These are phyloP conservation scores for Colius striatus DNA, from an alignment of 2,113 vertebrate genomes.

Conservation along the genomic window DNA sequence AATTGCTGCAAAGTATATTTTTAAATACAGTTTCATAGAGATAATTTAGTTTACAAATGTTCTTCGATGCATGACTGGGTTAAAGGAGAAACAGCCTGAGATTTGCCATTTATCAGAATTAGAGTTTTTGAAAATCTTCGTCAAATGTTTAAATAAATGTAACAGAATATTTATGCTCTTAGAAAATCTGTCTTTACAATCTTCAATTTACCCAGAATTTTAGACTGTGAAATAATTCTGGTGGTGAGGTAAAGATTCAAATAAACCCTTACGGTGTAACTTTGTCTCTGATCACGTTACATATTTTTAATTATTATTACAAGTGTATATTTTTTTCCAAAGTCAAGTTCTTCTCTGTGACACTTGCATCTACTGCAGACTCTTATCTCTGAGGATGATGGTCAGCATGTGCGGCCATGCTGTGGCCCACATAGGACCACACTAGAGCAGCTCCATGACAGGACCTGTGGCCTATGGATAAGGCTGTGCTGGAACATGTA, in stretches of 20 bases:
- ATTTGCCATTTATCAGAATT: not conserved
- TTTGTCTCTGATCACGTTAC: not conserved
- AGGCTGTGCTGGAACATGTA: not conserved
- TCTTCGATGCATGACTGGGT: not conserved
- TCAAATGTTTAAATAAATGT: not conserved
- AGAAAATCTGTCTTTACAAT: not conserved
- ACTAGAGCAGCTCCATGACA: not conserved
- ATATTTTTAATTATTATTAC: not conserved
- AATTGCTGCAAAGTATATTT: not conserved
- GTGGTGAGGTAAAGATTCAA: not conserved
- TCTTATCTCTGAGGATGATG: not conserved
- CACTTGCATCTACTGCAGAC: not conserved
- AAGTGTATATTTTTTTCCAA: not conserved
- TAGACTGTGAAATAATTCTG: not conserved
- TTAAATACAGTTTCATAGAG: not conserved
- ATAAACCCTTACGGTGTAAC: not conserved
- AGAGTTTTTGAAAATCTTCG: not conserved
- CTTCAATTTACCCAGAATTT: not conserved
- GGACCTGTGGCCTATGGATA: not conserved
- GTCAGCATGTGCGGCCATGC: not conserved
- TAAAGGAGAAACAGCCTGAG: not conserved
- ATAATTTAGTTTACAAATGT: not conserved
- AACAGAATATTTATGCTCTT: not conserved
- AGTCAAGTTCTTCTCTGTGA: not conserved
- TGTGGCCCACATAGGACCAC: not conserved